A percentile compares a stretch with the other conserved stretches of the same genome.
Evolutionary conservation across 2,888 invertebrate genomes (phyloP).

Genomic region (Lochmaea capreae): DNA sequence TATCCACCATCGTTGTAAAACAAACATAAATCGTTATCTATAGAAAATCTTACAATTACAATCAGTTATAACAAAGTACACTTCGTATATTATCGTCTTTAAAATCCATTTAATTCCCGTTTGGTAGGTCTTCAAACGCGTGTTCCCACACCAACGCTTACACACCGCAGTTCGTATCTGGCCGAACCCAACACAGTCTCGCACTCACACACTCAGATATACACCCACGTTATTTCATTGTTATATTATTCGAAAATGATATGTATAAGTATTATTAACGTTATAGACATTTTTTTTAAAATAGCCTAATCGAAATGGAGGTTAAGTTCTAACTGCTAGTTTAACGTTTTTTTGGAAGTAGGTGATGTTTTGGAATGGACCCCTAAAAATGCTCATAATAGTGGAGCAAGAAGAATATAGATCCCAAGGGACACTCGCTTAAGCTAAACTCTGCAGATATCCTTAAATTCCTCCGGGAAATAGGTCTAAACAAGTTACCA

Average conservation of each 20-base stretch:
- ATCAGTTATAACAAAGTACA: constrained; percentile 14
- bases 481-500: no score
- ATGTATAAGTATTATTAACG: background rate
- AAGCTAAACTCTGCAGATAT: no score
- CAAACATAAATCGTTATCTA: background rate
- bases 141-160: constrained; percentile 36
- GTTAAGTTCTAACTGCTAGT: background rate
- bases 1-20: background rate
- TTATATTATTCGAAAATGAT: constrained; percentile 15
- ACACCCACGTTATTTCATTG: constrained; percentile 20
- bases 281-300: background rate
- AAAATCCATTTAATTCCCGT: constrained; percentile 26
- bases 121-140: constrained; percentile 26
- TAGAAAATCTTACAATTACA: constrained; percentile 20
- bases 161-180: constrained; percentile 11
- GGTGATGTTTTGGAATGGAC: no score
- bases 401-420: no score
- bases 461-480: no score
- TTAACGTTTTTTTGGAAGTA: no score
- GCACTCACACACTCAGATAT: constrained; percentile 9
- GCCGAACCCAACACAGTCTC: constrained; percentile 23
- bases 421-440: no score
- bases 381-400: no score
- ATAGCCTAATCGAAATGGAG: background rate
- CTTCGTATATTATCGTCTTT: constrained; percentile 24